Conservation (phyloP, 2,113 vertebrate species). For the Martes martes region DNA sequence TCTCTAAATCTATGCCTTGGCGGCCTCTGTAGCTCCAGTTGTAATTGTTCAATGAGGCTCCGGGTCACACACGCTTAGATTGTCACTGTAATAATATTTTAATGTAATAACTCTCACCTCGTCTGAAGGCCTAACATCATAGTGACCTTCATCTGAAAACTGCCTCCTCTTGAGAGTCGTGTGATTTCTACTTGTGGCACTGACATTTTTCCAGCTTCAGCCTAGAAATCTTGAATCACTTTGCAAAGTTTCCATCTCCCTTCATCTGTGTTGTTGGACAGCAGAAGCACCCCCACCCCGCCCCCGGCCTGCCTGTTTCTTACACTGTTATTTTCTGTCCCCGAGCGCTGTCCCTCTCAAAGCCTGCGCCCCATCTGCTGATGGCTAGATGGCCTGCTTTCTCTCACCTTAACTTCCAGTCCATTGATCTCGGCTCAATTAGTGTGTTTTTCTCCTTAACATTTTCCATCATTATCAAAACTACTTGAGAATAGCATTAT, state of each 20-base stretch:
- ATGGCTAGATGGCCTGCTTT: neutral
- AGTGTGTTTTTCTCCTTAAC: neutral
- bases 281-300: too few species aligned
- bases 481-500: neutral
- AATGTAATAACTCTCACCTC: neutral
- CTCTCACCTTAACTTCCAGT: neutral
- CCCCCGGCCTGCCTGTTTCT: neutral
- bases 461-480: neutral
- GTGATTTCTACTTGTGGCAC: neutral
- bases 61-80: neutral
- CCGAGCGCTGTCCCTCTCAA: neutral
- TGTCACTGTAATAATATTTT: neutral
- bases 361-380: neutral
- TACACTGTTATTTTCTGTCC: neutral
- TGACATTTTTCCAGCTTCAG: neutral
- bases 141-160: slow-evolving; percentile 15
- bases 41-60: neutral
- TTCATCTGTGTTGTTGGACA: neutral
- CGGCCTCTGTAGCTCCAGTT: neutral
- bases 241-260: neutral
- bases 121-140: neutral
- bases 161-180: neutral
- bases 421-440: neutral
- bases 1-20: neutral
- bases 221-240: neutral